Conservation (phyloP, 2,888 invertebrate genomes). For the Litoditis marina region DNA sequence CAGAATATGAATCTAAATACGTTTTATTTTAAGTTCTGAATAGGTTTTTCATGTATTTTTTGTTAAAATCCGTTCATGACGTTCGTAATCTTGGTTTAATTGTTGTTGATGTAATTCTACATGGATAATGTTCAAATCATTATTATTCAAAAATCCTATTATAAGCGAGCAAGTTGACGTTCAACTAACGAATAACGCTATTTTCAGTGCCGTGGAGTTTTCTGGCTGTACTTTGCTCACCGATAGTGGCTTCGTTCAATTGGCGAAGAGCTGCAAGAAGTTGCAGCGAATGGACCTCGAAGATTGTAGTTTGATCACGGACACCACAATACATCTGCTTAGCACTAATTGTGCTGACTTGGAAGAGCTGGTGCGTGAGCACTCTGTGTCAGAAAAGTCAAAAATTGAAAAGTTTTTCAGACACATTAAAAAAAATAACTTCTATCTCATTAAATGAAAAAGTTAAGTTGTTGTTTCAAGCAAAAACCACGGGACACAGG, state of each 20-base stretch:
- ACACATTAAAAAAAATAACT: neutral
- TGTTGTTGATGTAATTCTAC: no score
- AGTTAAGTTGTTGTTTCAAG: no score
- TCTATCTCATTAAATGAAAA: no score
- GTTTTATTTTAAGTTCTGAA: neutral
- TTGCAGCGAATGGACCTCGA: conserved; percentile 96
- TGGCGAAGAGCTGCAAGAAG: conserved; percentile 89
- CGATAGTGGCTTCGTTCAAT: conserved; percentile 89
- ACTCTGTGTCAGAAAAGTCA: neutral
- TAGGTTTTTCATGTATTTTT: no score
- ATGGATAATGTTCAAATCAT: no score
- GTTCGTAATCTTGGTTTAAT: no score
- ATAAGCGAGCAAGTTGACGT: no score
- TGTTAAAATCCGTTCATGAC: no score
- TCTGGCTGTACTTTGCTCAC: conserved; percentile 91
- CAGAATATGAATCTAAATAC: neutral
- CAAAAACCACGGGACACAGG: no score
- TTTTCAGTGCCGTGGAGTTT: conserved; percentile 75
- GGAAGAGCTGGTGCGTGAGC: conserved; percentile 80
- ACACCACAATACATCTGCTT: conserved; percentile 84
- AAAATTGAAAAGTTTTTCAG: neutral
- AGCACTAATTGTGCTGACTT: conserved; percentile 91
- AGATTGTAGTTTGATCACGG: conserved; percentile 93
- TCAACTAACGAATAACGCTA: no score
- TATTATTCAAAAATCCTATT: no score